phyloP scores from a whole-genome alignment of 2,797 vertebrate species.

The Denticeps clupeoides region DNA sequence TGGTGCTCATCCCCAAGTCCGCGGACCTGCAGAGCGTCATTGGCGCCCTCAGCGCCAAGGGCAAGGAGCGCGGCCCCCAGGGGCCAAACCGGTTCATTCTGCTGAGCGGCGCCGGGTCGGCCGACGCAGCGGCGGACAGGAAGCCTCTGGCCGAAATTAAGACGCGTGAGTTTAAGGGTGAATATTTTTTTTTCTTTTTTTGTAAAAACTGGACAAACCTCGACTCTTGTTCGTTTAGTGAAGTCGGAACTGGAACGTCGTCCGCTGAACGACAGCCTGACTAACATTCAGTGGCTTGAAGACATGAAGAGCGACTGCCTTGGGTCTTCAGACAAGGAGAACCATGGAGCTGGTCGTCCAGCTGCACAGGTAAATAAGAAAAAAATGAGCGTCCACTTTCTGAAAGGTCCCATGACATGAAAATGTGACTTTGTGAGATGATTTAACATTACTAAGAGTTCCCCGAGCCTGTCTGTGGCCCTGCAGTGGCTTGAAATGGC shows the following conservation, averaged over 20 bases:
- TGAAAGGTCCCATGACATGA: too few species aligned
- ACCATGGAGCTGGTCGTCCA: slow-evolving; percentile 27
- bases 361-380: slow-evolving; percentile 35
- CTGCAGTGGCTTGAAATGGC: too few species aligned
- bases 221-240: slow-evolving; percentile 25
- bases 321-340: slow-evolving; percentile 62
- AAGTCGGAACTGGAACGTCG: slow-evolving; percentile 45
- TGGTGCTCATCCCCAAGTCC: slow-evolving; percentile 72
- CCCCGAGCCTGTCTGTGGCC: too few species aligned
- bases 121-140: slow-evolving; percentile 6
- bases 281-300: slow-evolving; percentile 85
- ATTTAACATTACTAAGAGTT: too few species aligned
- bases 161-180: slow-evolving; percentile 30
- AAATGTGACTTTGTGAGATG: too few species aligned
- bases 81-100: slow-evolving; percentile 91
- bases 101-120: slow-evolving; percentile 50
- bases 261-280: slow-evolving; percentile 73
- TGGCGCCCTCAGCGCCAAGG: slow-evolving; percentile 72
- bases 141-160: slow-evolving; percentile 35
- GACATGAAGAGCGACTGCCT: slow-evolving; percentile 63
- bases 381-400: too few species aligned
- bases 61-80: slow-evolving; percentile 69
- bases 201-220: neutral
- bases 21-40: slow-evolving; percentile 80
- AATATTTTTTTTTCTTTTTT: neutral